Conservation (phyloP, 2,113 vertebrate species). For the Thamnaconus septentrionalis region DNA sequence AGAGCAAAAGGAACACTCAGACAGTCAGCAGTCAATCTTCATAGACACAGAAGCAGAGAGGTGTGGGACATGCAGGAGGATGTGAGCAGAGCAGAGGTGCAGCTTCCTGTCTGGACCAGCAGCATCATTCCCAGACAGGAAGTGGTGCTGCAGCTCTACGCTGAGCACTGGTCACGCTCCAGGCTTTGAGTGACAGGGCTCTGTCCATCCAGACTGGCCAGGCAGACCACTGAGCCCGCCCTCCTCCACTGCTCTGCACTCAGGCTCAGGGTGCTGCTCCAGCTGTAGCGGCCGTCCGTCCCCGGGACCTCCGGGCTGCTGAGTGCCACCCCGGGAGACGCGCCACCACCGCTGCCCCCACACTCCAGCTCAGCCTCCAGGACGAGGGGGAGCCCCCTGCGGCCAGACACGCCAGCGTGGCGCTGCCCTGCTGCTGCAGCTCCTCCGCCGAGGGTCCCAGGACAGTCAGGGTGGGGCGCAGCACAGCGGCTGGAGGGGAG, state of each 20-base stretch:
- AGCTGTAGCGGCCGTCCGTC: neutral
- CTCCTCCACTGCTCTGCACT: constrained; percentile 24
- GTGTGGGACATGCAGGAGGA: neutral
- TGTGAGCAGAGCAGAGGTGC: neutral
- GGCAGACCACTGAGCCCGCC: constrained; percentile 46
- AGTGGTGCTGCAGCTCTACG: constrained; percentile 34
- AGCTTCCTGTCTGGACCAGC: neutral
- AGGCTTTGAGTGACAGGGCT: constrained; percentile 47
- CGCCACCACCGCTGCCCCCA: too few relatives aligned
- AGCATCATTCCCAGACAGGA: constrained; percentile 2
- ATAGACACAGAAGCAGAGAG: too few relatives aligned
- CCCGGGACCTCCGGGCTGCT: neutral
- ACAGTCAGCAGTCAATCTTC: too few relatives aligned
- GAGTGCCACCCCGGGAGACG: too few relatives aligned
- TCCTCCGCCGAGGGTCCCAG: too few relatives aligned
- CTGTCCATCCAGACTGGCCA: constrained; percentile 46
- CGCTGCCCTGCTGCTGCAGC: constrained; percentile 20
- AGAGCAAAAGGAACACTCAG: too few relatives aligned
- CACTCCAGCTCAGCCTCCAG: constrained; percentile 8
- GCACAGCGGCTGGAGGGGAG: too few relatives aligned
- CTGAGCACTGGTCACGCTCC: constrained; percentile 39
- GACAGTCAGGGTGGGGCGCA: too few relatives aligned
- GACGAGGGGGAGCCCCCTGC: constrained; percentile 55
- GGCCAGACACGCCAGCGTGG: neutral
- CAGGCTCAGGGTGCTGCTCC: too few relatives aligned